Evolutionary conservation across 2,113 vertebrate species (phyloP).

Genomic region (Sceloporus tristichus): DNA sequence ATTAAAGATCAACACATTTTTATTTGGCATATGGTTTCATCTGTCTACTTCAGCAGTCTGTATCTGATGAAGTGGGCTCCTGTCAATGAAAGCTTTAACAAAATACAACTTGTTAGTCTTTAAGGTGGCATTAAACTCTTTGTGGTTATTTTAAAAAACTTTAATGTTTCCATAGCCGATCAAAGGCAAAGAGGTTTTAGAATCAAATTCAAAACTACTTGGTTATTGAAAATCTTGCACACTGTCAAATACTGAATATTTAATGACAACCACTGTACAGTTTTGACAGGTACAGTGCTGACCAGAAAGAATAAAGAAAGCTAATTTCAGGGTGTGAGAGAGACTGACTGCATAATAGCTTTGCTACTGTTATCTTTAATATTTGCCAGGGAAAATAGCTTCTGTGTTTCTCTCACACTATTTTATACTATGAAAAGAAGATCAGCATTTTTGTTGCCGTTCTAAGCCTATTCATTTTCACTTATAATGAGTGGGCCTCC

Average conservation of each 20-base stretch:
- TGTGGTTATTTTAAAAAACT: neutral
- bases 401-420: neutral
- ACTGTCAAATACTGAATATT: neutral
- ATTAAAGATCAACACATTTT: too few relatives aligned
- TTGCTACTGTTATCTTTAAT: neutral
- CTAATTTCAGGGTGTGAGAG: neutral
- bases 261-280: neutral
- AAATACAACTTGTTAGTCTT: too few relatives aligned
- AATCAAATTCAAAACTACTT: neutral
- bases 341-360: neutral
- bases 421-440: too few relatives aligned
- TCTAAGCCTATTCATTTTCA: too few relatives aligned
- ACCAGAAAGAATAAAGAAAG: neutral
- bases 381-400: neutral
- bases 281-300: neutral
- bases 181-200: neutral
- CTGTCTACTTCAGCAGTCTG: too few relatives aligned
- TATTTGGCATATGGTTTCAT: too few relatives aligned
- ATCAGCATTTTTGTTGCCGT: too few relatives aligned
- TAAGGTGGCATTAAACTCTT: neutral
- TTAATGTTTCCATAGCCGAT: neutral
- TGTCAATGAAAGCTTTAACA: too few relatives aligned
- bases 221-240: conserved; percentile 5
- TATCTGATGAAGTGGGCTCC: too few relatives aligned
- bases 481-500: too few relatives aligned